phyloP scores from a whole-genome alignment of 1,140 invertebrate species.

The Drosophila obscura region DNA sequence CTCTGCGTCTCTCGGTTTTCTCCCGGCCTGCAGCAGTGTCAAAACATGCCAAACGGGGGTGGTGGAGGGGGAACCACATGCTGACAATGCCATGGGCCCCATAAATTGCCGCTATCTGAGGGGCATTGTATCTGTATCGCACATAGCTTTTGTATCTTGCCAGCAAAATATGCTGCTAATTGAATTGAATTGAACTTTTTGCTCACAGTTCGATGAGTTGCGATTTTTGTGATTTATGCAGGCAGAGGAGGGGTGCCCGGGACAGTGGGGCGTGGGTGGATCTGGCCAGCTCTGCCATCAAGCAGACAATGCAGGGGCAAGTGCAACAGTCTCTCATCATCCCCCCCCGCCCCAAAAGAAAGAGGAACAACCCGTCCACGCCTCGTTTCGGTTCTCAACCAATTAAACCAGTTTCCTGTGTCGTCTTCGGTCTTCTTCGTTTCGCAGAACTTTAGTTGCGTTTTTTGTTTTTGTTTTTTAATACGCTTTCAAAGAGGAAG shows the following conservation, averaged over 20 bases:
- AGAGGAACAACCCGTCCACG: constrained; percentile 15
- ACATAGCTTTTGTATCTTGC: constrained; percentile 9
- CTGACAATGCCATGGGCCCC: constrained; percentile 59
- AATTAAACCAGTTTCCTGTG: constrained; percentile 76
- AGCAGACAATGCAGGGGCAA: constrained; percentile 43
- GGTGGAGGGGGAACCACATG: constrained; percentile 47
- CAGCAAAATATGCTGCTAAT: constrained; percentile 70
- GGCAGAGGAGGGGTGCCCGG: background rate
- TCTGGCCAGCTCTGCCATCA: constrained; percentile 23
- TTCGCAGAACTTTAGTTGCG: constrained; percentile 38
- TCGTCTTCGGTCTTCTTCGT: constrained; percentile 16
- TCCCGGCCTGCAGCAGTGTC: constrained; percentile 48
- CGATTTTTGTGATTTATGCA: constrained; percentile 61
- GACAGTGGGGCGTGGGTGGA: background rate
- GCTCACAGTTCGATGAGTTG: constrained; percentile 70
- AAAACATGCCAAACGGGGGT: constrained; percentile 54
- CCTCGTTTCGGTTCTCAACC: constrained; percentile 57
- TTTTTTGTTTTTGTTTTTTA: background rate
- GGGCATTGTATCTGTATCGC: constrained; percentile 27
- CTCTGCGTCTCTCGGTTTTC: too few relatives aligned
- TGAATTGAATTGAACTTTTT: constrained; percentile 70
- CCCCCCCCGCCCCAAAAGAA: background rate
- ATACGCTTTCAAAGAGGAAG: background rate
- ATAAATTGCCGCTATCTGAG: constrained; percentile 72
- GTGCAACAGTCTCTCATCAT: constrained; percentile 35